These are phyloP conservation scores for Magallana gigas DNA, from an alignment of 1,140 invertebrate species.

Conservation along the genomic window DNA sequence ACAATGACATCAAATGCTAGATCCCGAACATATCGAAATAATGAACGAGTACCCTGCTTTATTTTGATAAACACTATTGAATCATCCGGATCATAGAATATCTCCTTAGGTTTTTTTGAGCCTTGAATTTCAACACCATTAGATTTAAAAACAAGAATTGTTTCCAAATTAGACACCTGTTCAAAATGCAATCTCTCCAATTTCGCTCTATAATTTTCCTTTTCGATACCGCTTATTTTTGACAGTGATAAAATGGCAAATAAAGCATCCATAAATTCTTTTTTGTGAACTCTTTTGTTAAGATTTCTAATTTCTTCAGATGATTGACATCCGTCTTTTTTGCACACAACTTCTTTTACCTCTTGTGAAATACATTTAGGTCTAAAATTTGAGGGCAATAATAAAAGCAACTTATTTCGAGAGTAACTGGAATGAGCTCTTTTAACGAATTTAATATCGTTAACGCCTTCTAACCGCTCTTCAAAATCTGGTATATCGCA, in stretches of 20 bases:
- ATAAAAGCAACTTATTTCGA: not conserved
- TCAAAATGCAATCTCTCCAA: not conserved
- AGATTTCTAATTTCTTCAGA: not conserved
- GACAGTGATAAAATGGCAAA: not conserved
- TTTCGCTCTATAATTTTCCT: not conserved
- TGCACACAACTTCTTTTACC: not conserved
- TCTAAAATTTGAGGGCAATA: not conserved
- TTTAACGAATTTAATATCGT: not conserved
- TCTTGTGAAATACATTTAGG: not conserved
- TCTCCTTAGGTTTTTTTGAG: not conserved
- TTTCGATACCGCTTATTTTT: not conserved
- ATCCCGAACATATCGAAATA: constrained; percentile 2
- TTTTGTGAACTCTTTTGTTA: not conserved
- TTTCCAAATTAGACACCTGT: not conserved
- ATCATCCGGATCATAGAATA: not conserved
- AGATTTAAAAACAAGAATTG: not conserved
- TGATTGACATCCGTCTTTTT: not conserved
- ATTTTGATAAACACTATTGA: not conserved
- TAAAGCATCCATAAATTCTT: not conserved
- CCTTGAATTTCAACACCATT: not conserved
- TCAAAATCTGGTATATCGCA: not conserved
- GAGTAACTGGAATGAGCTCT: not conserved
- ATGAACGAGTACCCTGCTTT: not conserved
- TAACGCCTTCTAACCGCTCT: not conserved
- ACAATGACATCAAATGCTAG: not conserved